Conservation (phyloP, 2,113 vertebrate species). For the Hippocampus comes region DNA sequence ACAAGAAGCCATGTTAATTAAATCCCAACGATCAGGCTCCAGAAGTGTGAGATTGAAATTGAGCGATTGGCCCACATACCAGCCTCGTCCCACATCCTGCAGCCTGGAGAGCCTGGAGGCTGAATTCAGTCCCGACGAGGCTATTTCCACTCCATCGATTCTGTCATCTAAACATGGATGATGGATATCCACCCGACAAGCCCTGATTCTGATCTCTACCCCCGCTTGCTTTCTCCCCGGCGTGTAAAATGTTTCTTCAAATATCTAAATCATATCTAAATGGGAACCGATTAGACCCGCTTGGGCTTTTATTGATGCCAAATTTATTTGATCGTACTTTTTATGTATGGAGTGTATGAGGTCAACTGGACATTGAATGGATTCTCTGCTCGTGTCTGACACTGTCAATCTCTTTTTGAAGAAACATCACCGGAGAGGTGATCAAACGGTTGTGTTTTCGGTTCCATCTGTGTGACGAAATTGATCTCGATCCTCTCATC, state of each 20-base stretch:
- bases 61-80: conserved; percentile 77
- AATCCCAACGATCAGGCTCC: conserved; percentile 73
- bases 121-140: conserved; percentile 70
- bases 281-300: conserved; percentile 29
- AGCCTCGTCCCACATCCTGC: conserved; percentile 71
- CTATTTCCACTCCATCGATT: conserved; percentile 83
- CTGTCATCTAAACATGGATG: conserved; percentile 74
- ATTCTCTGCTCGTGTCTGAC: neutral
- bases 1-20: conserved; percentile 74
- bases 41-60: conserved; percentile 77
- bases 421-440: neutral
- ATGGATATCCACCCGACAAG: conserved; percentile 73
- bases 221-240: conserved; percentile 28
- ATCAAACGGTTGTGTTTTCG: conserved; percentile 5
- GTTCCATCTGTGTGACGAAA: conserved; percentile 13
- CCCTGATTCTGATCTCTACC: conserved; percentile 51
- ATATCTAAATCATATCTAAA: conserved; percentile 37
- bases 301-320: conserved; percentile 17
- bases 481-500: conserved; percentile 48
- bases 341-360: neutral
- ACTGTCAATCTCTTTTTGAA: neutral
- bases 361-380: neutral
- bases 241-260: conserved; percentile 30
- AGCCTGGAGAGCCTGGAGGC: conserved; percentile 75
- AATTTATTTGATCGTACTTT: conserved; percentile 10